These are phyloP conservation scores for Melanotaenia parkinsoni DNA, from an alignment of 2,797 vertebrate genomes.

Conservation along the genomic window DNA sequence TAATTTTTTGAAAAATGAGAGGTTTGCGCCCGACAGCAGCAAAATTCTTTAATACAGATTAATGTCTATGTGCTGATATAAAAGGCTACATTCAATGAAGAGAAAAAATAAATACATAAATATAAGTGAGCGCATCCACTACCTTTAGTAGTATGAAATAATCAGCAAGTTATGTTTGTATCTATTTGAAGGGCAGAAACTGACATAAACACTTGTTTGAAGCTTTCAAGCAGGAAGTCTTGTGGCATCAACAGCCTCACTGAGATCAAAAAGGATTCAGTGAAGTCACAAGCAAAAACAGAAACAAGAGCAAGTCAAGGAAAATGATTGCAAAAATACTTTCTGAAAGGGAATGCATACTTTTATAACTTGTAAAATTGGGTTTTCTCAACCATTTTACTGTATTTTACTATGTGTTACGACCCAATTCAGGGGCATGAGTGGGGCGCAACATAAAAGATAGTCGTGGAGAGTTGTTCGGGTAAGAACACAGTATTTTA, in stretches of 20 bases:
- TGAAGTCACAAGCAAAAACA: slow-evolving; percentile 52
- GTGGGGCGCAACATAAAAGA: too few species aligned
- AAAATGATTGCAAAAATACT: slow-evolving; percentile 7
- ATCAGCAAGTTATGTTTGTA: slow-evolving; percentile 38
- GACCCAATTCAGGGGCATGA: too few species aligned
- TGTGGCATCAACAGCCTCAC: slow-evolving; percentile 43
- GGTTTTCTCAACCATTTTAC: too few species aligned
- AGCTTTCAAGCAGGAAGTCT: slow-evolving; percentile 51
- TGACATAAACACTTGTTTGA: slow-evolving; percentile 54
- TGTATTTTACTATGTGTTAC: too few species aligned
- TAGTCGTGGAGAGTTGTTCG: too few species aligned
- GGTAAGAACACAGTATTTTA: too few species aligned
- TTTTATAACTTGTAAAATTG: too few species aligned
- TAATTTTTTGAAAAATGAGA: too few species aligned
- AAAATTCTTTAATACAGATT: slow-evolving; percentile 27
- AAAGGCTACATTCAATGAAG: slow-evolving; percentile 20
- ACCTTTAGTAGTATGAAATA: slow-evolving; percentile 28
- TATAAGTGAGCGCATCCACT: slow-evolving; percentile 18
- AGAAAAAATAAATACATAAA: slow-evolving; percentile 25
- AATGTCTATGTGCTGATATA: slow-evolving; percentile 20
- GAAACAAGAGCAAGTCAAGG: slow-evolving; percentile 26
- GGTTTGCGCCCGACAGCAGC: too few species aligned
- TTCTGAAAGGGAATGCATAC: too few species aligned
- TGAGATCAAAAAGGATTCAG: slow-evolving; percentile 60
- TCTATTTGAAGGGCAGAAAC: slow-evolving; percentile 53